Evolutionary conservation across 2,113 vertebrate genomes (phyloP).

Genomic region (Pungitius pungitius): DNA sequence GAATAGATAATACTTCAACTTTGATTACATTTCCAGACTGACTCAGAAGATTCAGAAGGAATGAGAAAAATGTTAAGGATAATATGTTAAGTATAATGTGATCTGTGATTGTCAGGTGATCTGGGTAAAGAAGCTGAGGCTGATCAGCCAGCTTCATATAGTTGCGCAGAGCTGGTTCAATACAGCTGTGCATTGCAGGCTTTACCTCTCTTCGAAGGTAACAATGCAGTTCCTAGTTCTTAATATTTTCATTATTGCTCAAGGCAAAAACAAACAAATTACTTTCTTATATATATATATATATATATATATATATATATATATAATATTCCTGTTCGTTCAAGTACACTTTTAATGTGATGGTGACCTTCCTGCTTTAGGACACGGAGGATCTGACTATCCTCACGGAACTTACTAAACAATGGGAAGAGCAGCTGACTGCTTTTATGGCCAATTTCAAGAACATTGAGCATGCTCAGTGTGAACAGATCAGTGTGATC

Average conservation of each 20-base stretch:
- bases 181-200: slow-evolving; percentile 78
- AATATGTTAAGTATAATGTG: not conserved
- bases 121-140: slow-evolving; percentile 81
- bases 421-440: slow-evolving; percentile 76
- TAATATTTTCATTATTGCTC: not conserved
- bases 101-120: slow-evolving; percentile 80
- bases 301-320: too few species aligned
- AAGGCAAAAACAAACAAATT: not conserved
- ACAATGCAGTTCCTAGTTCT: not conserved
- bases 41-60: not conserved
- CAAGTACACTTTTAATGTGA: slow-evolving; percentile 3
- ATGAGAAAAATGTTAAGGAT: not conserved
- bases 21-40: not conserved
- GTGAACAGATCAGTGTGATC: slow-evolving; percentile 65
- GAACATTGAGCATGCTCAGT: slow-evolving; percentile 69
- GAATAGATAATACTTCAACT: too few species aligned
- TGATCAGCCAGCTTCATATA: slow-evolving; percentile 80
- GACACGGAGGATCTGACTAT: slow-evolving; percentile 80
- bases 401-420: slow-evolving; percentile 73
- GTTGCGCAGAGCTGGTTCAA: slow-evolving; percentile 83
- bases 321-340: not conserved
- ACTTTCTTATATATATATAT: too few species aligned
- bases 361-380: slow-evolving; percentile 65
- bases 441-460: slow-evolving; percentile 70
- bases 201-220: slow-evolving; percentile 71